These are phyloP conservation scores for Umimayanthus kanabou DNA, from an alignment of 92 coral and sea anemone genomes.

Conservation along the genomic window DNA sequence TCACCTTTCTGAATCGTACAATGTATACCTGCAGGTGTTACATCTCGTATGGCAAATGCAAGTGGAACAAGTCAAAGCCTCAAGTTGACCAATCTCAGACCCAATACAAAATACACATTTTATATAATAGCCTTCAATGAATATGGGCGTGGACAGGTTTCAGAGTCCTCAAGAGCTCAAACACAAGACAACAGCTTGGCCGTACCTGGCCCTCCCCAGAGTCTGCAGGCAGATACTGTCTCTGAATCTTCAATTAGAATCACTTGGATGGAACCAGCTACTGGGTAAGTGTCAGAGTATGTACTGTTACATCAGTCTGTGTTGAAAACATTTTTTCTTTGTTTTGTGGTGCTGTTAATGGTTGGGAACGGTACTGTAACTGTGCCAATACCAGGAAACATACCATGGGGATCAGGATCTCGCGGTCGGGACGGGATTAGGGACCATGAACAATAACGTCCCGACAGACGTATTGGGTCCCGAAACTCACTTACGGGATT, in stretches of 20 bases:
- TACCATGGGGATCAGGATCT: too few species aligned
- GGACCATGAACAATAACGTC: too few species aligned
- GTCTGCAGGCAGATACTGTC: conserved; percentile 22
- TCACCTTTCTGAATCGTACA: too few species aligned
- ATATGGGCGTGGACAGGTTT: conserved; percentile 25
- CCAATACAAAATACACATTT: conserved; percentile 35
- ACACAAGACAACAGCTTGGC: conserved; percentile 37
- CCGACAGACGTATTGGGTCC: too few species aligned
- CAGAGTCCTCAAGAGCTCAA: neutral
- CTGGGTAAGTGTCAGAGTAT: conserved; percentile 15
- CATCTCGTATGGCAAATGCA: conserved; percentile 1
- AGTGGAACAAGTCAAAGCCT: conserved; percentile 20
- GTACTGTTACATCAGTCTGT: too few species aligned
- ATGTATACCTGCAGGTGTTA: neutral
- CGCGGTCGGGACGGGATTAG: too few species aligned
- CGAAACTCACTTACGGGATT: too few species aligned
- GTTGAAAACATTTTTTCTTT: too few species aligned
- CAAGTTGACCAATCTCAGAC: conserved; percentile 6
- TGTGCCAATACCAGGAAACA: too few species aligned
- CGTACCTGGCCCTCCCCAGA: conserved; percentile 30
- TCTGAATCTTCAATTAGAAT: conserved; percentile 35
- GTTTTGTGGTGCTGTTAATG: too few species aligned
- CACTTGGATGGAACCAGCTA: conserved; percentile 26
- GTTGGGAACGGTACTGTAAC: too few species aligned
- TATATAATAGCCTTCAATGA: conserved; percentile 30